Percentiles rank a stretch among this genome's conserved stretches.
These are phyloP conservation scores for Actias luna DNA, from an alignment of 2,888 invertebrate genomes.

Conservation along the genomic window DNA sequence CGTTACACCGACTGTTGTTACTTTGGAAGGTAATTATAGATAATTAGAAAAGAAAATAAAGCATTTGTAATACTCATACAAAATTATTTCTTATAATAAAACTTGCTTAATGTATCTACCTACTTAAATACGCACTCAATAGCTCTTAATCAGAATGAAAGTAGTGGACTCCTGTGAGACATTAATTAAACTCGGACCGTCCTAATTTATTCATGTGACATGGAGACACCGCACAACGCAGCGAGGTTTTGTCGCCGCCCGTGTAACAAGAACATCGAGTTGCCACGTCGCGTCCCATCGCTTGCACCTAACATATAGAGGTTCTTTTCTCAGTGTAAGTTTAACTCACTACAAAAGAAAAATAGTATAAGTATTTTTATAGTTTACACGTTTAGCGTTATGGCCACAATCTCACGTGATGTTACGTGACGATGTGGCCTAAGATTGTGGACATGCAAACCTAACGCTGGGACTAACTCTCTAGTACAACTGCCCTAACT, in stretches of 20 bases:
- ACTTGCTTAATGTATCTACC: slow-evolving; percentile 36
- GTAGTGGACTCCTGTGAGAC: slow-evolving; percentile 56
- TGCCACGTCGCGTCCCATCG: slow-evolving; percentile 50
- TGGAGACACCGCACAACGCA: slow-evolving; percentile 41
- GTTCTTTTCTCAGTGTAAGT: background rate
- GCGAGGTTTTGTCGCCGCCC: slow-evolving; percentile 45
- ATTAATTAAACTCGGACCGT: slow-evolving; percentile 69
- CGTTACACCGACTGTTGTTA: no score
- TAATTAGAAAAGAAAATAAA: no score
- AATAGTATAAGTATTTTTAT: no score
- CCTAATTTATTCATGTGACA: slow-evolving; percentile 74
- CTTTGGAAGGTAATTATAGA: no score
- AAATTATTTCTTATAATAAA: slow-evolving; percentile 29
- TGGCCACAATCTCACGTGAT: no score
- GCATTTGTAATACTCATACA: no score
- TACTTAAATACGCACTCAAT: slow-evolving; percentile 37
- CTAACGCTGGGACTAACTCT: no score
- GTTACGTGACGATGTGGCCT: no score
- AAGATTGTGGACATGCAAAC: no score
- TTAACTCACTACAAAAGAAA: background rate
- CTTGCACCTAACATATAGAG: slow-evolving; percentile 27
- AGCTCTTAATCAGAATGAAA: slow-evolving; percentile 65
- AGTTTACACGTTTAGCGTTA: no score
- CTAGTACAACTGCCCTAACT: no score
- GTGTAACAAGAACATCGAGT: slow-evolving; percentile 43